phyloP scores from a whole-genome alignment of 2,113 vertebrate species.

The Alces alces region DNA sequence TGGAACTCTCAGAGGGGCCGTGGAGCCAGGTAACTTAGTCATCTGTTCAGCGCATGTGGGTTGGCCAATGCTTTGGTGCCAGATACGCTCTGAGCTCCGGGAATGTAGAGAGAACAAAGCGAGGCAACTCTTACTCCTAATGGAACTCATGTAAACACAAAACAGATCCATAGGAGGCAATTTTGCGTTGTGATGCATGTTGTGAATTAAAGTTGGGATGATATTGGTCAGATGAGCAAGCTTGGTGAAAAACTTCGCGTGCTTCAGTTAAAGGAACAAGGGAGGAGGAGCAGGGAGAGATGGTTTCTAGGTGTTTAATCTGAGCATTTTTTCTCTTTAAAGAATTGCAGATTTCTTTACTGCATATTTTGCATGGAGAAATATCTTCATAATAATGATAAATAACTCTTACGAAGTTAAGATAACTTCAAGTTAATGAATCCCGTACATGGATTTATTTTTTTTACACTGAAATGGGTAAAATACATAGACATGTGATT shows the following conservation, averaged over 20 bases:
- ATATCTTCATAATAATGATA: neutral
- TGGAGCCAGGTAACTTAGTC: slow-evolving; percentile 89
- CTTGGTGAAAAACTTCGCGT: neutral
- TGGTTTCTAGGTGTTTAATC: neutral
- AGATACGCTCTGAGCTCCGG: neutral
- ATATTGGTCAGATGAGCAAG: too few relatives aligned
- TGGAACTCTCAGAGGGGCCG: slow-evolving; percentile 88
- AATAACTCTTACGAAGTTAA: neutral
- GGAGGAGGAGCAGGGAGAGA: neutral
- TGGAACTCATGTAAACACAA: neutral
- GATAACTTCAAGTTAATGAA: neutral
- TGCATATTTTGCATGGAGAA: neutral
- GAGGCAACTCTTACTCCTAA: neutral
- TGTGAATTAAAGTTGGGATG: neutral
- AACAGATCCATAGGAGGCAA: neutral
- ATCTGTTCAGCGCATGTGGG: neutral
- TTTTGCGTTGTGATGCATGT: neutral
- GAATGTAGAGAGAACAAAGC: neutral
- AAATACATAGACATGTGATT: neutral
- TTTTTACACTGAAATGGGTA: neutral
- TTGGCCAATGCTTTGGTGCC: too few relatives aligned
- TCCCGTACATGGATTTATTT: neutral
- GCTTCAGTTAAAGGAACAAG: neutral
- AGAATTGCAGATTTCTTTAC: neutral
- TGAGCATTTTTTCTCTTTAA: neutral